Evolutionary conservation across 2,113 vertebrate species (phyloP).

Genomic region (Anthoscopus minutus): DNA sequence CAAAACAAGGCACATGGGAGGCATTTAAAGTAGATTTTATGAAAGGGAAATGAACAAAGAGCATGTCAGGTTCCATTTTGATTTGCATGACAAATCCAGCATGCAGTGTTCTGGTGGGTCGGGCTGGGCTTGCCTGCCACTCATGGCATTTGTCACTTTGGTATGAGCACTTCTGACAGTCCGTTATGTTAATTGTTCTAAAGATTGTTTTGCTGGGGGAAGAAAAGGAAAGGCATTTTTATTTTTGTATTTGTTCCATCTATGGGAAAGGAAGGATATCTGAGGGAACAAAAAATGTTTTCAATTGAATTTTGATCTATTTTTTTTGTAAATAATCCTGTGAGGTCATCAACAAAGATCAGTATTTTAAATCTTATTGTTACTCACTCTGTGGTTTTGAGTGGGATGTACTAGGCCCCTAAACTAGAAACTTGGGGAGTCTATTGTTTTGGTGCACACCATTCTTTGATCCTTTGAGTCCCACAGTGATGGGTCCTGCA

Average conservation of each 20-base stretch:
- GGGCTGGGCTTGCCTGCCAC: slow-evolving; percentile 59
- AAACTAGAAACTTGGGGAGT: slow-evolving; percentile 19
- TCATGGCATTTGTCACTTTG: slow-evolving; percentile 44
- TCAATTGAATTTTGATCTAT: background rate
- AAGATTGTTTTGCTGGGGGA: slow-evolving; percentile 38
- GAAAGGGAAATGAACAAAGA: slow-evolving; percentile 66
- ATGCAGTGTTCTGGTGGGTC: slow-evolving; percentile 50
- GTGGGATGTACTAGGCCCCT: background rate
- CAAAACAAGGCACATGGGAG: slow-evolving; percentile 64
- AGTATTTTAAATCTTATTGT: background rate
- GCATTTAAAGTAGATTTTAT: slow-evolving; percentile 69
- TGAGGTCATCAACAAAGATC: background rate
- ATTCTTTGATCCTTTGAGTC: slow-evolving; percentile 42
- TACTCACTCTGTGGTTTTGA: background rate
- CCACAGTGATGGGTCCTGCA: slow-evolving; percentile 19
- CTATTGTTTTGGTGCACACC: slow-evolving; percentile 45
- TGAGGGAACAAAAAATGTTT: background rate
- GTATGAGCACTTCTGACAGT: slow-evolving; percentile 66
- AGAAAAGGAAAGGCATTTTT: slow-evolving; percentile 36
- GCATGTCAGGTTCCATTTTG: slow-evolving; percentile 67
- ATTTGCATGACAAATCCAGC: slow-evolving; percentile 67
- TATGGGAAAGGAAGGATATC: background rate
- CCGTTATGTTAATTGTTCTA: slow-evolving; percentile 64
- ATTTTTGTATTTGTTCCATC: background rate
- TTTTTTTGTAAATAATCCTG: background rate